Evolutionary conservation across 2,113 vertebrate genomes (phyloP).

Genomic region (Genyomyrus donnyi): DNA sequence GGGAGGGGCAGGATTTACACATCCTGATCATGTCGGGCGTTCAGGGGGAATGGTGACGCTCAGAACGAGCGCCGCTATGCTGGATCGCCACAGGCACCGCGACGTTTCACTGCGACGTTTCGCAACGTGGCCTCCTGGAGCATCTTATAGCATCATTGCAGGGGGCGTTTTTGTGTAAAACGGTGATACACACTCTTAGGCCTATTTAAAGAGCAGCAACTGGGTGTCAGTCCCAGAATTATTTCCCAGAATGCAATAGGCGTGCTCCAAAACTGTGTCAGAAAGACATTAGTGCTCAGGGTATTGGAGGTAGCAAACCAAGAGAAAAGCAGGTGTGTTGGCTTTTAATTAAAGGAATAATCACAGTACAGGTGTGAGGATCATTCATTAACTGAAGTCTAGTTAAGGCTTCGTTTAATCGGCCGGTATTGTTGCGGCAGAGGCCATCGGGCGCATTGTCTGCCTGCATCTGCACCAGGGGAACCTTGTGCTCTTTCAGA

Average conservation of each 20-base stretch:
- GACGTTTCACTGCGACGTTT: background rate
- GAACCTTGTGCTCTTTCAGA: conserved; percentile 59
- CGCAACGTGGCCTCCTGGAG: conserved; percentile 3
- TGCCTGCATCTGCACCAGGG: conserved; percentile 64
- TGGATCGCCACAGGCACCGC: background rate
- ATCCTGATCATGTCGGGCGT: background rate
- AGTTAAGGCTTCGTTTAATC: conserved; percentile 68
- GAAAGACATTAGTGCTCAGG: conserved; percentile 45
- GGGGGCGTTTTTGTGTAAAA: background rate
- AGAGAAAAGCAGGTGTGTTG: conserved; percentile 56
- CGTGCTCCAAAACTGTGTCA: background rate
- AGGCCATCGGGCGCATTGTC: conserved; percentile 55
- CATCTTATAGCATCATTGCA: background rate
- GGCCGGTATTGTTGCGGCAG: conserved; percentile 58
- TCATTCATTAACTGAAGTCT: conserved; percentile 70
- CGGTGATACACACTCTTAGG: background rate
- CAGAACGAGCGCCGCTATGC: background rate
- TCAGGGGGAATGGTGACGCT: background rate
- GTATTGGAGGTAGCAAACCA: conserved; percentile 37
- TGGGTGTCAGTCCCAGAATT: conserved; percentile 9
- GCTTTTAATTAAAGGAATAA: conserved; percentile 68
- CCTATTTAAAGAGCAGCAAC: conserved; percentile 8
- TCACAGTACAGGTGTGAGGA: conserved; percentile 66
- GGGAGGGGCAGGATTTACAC: background rate
- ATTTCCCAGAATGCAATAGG: conserved; percentile 18